Percentiles rank a stretch among this genome's conserved stretches.
Conservation (phyloP, 2,888 invertebrate genomes). For the Pristionchus exspectatus region DNA sequence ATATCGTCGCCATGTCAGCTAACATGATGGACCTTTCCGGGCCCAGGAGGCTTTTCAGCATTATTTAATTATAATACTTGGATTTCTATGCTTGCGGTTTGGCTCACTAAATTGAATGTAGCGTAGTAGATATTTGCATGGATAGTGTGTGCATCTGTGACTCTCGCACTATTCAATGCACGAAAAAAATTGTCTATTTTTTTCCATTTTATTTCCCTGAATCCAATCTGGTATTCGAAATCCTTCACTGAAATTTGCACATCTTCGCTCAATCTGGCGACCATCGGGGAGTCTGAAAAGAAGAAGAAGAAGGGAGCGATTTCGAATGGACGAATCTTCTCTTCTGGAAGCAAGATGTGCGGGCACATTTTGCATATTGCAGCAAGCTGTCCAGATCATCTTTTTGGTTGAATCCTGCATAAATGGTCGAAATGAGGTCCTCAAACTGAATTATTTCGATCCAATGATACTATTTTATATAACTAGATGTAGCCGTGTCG, state of each 20-base stretch:
- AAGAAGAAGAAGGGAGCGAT: background rate
- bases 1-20: background rate
- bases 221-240: background rate
- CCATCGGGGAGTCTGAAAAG: background rate
- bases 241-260: background rate
- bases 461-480: too few species aligned
- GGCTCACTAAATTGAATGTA: too few species aligned
- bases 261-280: constrained; percentile 29
- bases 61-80: background rate
- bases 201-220: background rate
- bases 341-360: background rate
- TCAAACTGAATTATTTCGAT: too few species aligned
- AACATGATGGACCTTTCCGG: background rate
- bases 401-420: background rate
- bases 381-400: background rate
- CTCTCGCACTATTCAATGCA: too few species aligned
- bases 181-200: too few species aligned
- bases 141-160: too few species aligned
- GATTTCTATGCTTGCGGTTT: background rate
- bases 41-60: background rate
- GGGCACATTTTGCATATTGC: background rate
- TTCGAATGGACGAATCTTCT: constrained; percentile 1
- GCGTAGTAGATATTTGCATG: too few species aligned
- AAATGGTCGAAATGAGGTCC: too few species aligned
- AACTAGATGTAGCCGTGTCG: too few species aligned